Conservation (phyloP, 1,140 invertebrate genomes). For the Lerema accius region DNA sequence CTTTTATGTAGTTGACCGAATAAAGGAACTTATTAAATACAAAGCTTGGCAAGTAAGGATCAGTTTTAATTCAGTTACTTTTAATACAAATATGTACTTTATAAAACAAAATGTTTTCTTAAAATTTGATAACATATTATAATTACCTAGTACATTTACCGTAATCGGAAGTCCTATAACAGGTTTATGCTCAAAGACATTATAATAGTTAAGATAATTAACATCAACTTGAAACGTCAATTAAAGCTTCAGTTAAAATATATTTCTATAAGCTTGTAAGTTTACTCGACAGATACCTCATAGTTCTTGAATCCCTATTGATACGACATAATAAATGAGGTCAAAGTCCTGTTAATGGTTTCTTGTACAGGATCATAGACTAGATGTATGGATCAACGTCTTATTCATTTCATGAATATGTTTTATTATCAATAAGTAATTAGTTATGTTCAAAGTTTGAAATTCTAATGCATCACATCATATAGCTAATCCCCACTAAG, state of each 20-base stretch:
- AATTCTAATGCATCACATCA: too few species aligned
- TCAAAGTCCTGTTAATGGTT: constrained; percentile 14
- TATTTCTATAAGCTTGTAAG: too few species aligned
- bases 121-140: too few species aligned
- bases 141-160: too few species aligned
- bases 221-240: background rate
- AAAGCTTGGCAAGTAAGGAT: constrained; percentile 67
- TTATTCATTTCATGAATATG: constrained; percentile 1
- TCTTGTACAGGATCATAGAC: background rate
- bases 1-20: constrained; percentile 87
- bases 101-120: too few species aligned
- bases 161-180: too few species aligned
- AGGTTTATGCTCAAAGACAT: too few species aligned
- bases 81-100: too few species aligned
- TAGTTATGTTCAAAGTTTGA: too few species aligned
- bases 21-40: constrained; percentile 91
- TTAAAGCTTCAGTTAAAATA: too few species aligned
- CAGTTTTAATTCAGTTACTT: constrained; percentile 5
- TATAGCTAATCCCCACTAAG: too few species aligned
- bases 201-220: too few species aligned
- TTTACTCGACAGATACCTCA: constrained; percentile 2
- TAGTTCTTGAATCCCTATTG: background rate
- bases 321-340: constrained; percentile 5
- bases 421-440: constrained; percentile 6
- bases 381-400: background rate